phyloP scores from a whole-genome alignment of 2,797 vertebrate species.

The Crypturellus tataupa region DNA sequence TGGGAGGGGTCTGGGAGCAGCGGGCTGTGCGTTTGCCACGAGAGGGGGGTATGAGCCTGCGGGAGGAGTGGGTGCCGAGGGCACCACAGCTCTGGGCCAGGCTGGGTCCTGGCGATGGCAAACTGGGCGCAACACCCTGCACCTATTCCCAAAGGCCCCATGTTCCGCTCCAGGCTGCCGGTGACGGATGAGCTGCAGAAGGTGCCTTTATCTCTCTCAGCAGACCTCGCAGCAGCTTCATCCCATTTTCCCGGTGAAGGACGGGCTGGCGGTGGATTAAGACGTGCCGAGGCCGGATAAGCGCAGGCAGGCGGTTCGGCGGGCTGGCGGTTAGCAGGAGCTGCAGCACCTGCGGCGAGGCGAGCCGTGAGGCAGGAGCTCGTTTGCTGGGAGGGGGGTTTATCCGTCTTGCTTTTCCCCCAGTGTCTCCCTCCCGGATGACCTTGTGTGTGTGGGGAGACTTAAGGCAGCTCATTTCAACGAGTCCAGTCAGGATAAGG shows the following conservation, averaged over 20 bases:
- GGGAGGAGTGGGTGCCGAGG: background rate
- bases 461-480: background rate
- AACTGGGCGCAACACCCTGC: background rate
- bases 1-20: background rate
- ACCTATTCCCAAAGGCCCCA: fast-evolving
- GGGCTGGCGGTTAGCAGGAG: background rate
- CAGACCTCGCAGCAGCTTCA: background rate
- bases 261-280: background rate
- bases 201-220: fast-evolving
- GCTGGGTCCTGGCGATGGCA: background rate
- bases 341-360: background rate
- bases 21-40: background rate
- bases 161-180: background rate
- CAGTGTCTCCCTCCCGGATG: background rate
- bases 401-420: background rate
- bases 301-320: background rate
- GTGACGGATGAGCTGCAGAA: background rate
- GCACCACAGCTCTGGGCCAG: background rate
- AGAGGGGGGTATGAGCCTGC: conserved; percentile 41
- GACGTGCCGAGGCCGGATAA: background rate
- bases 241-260: background rate
- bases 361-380: background rate
- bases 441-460: background rate
- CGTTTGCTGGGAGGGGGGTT: background rate
- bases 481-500: background rate